Evolutionary conservation across 2,113 vertebrate species (phyloP).

Genomic region (Platysteira castanea): DNA sequence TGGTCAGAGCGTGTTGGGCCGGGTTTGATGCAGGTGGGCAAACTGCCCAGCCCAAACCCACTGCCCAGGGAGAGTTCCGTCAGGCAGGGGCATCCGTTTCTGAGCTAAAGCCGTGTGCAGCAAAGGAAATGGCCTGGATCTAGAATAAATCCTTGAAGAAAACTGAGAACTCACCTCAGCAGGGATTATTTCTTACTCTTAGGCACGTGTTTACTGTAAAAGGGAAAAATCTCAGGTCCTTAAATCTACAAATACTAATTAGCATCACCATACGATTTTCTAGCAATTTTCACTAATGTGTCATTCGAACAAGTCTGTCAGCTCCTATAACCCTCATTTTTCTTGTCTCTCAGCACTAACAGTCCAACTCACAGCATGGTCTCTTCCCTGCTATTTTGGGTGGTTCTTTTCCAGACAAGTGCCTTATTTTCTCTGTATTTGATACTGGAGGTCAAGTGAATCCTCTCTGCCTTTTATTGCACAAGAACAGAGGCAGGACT

Average conservation of each 20-base stretch:
- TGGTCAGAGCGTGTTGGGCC: background rate
- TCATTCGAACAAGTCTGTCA: background rate
- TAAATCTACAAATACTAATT: background rate
- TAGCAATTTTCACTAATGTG: background rate
- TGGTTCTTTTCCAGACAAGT: background rate
- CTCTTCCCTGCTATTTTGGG: background rate
- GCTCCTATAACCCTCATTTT: background rate
- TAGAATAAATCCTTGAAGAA: background rate
- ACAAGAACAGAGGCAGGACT: background rate
- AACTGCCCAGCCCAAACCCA: background rate
- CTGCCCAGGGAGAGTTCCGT: background rate
- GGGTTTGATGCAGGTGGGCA: background rate
- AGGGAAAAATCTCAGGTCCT: background rate
- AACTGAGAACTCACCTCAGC: background rate
- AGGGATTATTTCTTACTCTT: background rate
- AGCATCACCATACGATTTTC: background rate
- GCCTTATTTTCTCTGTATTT: background rate
- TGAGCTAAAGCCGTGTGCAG: background rate
- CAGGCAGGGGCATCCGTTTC: background rate
- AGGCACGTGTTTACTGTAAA: rapidly evolving
- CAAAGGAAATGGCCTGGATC: background rate
- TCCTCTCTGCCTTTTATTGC: background rate
- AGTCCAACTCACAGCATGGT: background rate
- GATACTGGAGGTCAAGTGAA: background rate
- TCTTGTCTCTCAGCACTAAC: background rate